Base-by-base conservation (phyloP, 2,797 vertebrate genomes). In the Pangasius sanitwongsei region DNA sequence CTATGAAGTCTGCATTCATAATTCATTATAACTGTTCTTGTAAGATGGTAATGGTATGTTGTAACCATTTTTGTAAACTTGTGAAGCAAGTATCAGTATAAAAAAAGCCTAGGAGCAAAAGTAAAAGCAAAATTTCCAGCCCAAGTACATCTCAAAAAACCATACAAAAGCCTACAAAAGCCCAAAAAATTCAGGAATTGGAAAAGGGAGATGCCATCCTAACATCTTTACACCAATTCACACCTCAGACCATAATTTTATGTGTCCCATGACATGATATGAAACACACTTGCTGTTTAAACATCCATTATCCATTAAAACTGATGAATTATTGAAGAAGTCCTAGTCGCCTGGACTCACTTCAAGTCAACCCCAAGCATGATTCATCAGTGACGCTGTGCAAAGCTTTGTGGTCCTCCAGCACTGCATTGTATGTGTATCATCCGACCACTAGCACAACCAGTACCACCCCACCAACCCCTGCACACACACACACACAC, bases 401-500 rank as follows among this genome's bases (percentile, higher is more conserved):
- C 65, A 91, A 87, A 90, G 81, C 86, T 89, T 80, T 37, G 37
- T 83, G 90, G 82, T 93, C 91, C 92, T 91, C 87, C 63, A 87
- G 94, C 75, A 86, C 88, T 65, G 87, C 92, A 89, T 89, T 87
- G 78, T 96, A 86, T 85, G 85, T 88, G 89, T 93, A 94, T 96
- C 95, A 96, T 95, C 93, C 94, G 95, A 97, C 95, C 96, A 97
- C 97, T 97, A 97, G 96, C 95, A 88, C 53, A 93, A 90, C 91
- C 91, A n/a, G 1, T 83, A 44, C 37, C 37, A 61, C 59, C 37
- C 81, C 2, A n/a, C 59, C 25, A 48, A 83, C 82, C 41, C 25
- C 7, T 48, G 85, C 87, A 67, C 48, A n/a, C 81, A 78, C 86
- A 41, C 59, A 11, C 53, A 34, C 92, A 90, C 90, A 89, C 90